Percentiles rank a stretch among this genome's conserved stretches.
These are phyloP conservation scores for Cataglyphis hispanica DNA, from an alignment of 1,140 invertebrate genomes.

Conservation along the genomic window DNA sequence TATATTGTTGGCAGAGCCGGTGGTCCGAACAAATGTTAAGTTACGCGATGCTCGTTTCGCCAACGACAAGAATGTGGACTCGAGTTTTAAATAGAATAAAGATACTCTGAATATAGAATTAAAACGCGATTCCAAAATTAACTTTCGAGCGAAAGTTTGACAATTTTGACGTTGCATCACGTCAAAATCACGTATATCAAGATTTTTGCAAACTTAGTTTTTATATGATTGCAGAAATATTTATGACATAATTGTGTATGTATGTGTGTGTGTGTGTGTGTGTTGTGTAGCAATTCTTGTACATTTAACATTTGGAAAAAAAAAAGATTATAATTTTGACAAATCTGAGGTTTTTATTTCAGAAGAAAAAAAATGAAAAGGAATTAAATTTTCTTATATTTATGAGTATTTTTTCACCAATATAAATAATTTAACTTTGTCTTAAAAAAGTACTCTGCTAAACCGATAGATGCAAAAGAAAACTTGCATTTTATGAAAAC, in stretches of 20 bases:
- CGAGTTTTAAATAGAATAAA: slow-evolving; percentile 48
- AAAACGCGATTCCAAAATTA: not conserved
- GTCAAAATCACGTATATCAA: too few species aligned
- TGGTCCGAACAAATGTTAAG: slow-evolving; percentile 15
- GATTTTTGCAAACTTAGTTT: not conserved
- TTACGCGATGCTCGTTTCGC: slow-evolving; percentile 11
- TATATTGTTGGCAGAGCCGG: slow-evolving; percentile 45
- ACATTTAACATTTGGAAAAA: not conserved
- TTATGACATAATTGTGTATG: slow-evolving; percentile 6
- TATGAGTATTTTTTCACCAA: not conserved
- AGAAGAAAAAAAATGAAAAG: too few species aligned
- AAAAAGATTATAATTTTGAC: not conserved
- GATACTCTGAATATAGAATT: slow-evolving; percentile 31
- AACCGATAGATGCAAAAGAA: not conserved
- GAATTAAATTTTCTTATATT: not conserved
- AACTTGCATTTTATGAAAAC: not conserved
- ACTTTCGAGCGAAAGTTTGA: not conserved
- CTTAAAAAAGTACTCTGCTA: not conserved
- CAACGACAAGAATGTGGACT: not conserved
- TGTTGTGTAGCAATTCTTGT: not conserved
- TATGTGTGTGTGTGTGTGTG: not conserved
- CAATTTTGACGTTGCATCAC: slow-evolving; percentile 1
- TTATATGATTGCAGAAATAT: not conserved
- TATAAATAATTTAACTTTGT: not conserved
- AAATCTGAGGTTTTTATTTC: not conserved